phyloP scores from a whole-genome alignment of 2,113 vertebrate genomes.

The Spermophilus dauricus region DNA sequence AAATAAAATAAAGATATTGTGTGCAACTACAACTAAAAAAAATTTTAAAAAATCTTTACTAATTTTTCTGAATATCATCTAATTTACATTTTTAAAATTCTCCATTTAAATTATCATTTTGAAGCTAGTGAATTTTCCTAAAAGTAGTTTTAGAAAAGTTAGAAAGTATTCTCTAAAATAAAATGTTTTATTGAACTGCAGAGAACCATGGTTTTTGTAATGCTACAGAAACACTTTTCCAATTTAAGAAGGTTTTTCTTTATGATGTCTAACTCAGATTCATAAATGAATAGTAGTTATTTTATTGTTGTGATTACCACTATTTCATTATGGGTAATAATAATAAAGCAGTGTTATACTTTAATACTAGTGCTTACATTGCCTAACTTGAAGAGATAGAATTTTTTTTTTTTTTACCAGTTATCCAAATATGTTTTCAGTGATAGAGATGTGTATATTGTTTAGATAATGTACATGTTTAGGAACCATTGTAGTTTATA shows the following conservation, averaged over 20 bases:
- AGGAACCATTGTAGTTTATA: too few relatives aligned
- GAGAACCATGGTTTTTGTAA: neutral
- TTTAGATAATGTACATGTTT: neutral
- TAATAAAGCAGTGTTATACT: neutral
- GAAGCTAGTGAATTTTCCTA: constrained; percentile 34
- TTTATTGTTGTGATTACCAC: neutral
- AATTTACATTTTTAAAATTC: constrained; percentile 50
- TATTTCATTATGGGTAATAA: constrained; percentile 1
- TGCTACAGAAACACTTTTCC: neutral
- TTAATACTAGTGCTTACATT: neutral
- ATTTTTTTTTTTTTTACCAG: neutral
- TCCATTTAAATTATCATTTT: constrained; percentile 28
- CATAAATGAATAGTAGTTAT: neutral
- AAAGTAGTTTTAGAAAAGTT: constrained; percentile 59
- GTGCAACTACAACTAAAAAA: too few relatives aligned
- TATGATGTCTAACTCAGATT: neutral
- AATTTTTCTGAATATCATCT: constrained; percentile 52
- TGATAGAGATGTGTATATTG: neutral
- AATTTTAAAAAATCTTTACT: neutral
- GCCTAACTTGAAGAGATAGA: neutral
- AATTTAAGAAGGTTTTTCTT: neutral
- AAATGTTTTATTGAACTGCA: neutral
- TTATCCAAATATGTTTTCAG: neutral
- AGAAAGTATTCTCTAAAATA: neutral
- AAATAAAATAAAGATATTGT: too few relatives aligned